Conservation (phyloP, 2,113 vertebrate genomes). For the Ariopsis seemanni region DNA sequence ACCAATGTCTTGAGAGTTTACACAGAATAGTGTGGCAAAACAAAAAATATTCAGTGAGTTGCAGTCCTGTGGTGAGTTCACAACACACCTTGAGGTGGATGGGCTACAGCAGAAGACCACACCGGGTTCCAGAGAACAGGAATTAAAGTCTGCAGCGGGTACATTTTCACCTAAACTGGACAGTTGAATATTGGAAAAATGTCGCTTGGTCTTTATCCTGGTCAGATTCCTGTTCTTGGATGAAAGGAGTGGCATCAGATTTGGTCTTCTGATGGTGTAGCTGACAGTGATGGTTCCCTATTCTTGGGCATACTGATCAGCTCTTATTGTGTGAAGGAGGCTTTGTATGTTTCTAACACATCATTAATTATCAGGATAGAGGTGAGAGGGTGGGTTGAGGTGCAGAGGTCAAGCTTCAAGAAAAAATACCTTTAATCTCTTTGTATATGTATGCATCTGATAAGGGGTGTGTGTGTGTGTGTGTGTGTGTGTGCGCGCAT, state of each 20-base stretch:
- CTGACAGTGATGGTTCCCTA: background rate
- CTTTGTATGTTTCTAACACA: conserved; percentile 30
- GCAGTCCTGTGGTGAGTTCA: background rate
- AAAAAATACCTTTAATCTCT: conserved; percentile 16
- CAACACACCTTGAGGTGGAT: background rate
- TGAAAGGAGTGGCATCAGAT: background rate
- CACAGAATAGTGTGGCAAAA: background rate
- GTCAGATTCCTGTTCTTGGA: background rate
- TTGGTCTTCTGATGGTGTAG: background rate
- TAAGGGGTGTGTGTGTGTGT: conserved; percentile 13
- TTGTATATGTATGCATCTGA: conserved; percentile 27
- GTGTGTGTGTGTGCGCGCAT: background rate
- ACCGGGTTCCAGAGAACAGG: background rate
- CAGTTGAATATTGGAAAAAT: background rate
- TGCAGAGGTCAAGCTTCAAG: background rate
- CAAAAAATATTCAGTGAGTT: background rate
- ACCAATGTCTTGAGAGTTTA: background rate
- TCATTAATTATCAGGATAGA: conserved; percentile 23
- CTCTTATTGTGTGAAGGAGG: conserved; percentile 9
- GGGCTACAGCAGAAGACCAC: background rate
- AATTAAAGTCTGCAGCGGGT: background rate
- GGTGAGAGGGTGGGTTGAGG: background rate
- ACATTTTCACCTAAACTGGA: background rate
- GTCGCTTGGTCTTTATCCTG: background rate
- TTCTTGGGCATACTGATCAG: background rate